Percentiles rank a stretch among this genome's conserved stretches.
These are phyloP conservation scores for Drosophila nikananu DNA, from an alignment of 1,140 invertebrate species.

Conservation along the genomic window DNA sequence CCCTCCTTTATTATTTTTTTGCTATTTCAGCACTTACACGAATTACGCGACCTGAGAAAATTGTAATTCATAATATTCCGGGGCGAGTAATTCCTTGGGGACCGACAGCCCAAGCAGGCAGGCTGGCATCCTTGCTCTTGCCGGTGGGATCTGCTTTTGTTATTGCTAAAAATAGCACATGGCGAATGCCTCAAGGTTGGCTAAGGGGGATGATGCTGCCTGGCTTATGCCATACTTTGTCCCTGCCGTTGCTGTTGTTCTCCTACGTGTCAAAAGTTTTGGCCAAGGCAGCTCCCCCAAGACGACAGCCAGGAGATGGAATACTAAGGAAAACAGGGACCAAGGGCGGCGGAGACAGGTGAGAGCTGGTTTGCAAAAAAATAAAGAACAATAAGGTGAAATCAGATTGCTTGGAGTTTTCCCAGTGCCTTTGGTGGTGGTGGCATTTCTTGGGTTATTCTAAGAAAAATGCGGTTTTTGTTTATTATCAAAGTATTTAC, in stretches of 20 bases:
- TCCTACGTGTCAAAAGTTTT: constrained; percentile 51
- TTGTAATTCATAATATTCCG: constrained; percentile 80
- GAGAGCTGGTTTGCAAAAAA: neutral
- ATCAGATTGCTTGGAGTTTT: constrained; percentile 5
- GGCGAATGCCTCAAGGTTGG: constrained; percentile 43
- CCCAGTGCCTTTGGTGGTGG: constrained; percentile 9
- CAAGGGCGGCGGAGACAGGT: constrained; percentile 20
- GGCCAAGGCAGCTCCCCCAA: constrained; percentile 35
- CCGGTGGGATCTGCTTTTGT: constrained; percentile 38
- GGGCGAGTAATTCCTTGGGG: constrained; percentile 38
- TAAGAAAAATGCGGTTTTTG: neutral
- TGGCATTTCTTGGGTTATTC: neutral
- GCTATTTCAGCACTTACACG: constrained; percentile 61
- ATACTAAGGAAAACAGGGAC: constrained; percentile 9
- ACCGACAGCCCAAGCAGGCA: neutral
- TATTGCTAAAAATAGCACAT: constrained; percentile 44
- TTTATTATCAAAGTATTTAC: neutral
- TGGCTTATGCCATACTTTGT: neutral
- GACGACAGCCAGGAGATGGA: constrained; percentile 17
- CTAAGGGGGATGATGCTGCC: neutral
- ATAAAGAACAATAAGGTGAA: constrained; percentile 8
- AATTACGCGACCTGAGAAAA: constrained; percentile 70
- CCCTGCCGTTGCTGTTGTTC: neutral
- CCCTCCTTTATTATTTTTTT: constrained; percentile 14
- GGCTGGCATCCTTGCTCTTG: constrained; percentile 26